Evolutionary conservation across 2,797 vertebrate genomes (phyloP).

Genomic region (Girardinus metallicus): DNA sequence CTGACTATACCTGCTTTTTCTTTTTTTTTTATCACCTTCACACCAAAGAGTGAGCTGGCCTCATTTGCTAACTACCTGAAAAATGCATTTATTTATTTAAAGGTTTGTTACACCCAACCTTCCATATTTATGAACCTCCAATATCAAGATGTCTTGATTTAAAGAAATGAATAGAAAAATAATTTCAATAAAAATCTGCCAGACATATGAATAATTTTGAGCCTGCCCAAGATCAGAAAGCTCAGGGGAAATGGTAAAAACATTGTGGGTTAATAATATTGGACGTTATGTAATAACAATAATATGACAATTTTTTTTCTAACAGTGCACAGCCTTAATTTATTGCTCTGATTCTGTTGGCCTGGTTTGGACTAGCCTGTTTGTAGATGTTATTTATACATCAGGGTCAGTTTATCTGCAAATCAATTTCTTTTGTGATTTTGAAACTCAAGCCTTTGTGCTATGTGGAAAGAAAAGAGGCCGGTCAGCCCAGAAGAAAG

Average conservation of each 20-base stretch:
- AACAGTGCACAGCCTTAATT: background rate
- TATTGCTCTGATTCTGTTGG: background rate
- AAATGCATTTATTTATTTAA: background rate
- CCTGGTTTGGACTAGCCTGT: background rate
- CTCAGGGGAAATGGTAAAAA: background rate
- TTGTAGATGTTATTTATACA: background rate
- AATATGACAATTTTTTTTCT: background rate
- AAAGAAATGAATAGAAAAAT: no score
- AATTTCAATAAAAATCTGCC: background rate
- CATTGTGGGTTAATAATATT: background rate
- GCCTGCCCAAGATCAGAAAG: background rate
- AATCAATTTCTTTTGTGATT: conserved; percentile 4
- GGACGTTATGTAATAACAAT: background rate
- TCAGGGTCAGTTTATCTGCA: background rate
- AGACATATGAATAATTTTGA: background rate
- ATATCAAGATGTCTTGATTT: no score
- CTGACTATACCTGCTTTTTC: background rate
- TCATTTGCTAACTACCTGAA: background rate
- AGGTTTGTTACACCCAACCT: background rate
- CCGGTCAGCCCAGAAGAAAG: conserved; percentile 15
- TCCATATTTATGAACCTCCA: background rate
- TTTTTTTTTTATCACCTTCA: background rate
- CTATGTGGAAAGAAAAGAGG: background rate
- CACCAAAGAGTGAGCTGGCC: background rate
- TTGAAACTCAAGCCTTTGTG: background rate